These are phyloP conservation scores for Conus canariensis DNA, from an alignment of 2,888 invertebrate species.

Conservation along the genomic window DNA sequence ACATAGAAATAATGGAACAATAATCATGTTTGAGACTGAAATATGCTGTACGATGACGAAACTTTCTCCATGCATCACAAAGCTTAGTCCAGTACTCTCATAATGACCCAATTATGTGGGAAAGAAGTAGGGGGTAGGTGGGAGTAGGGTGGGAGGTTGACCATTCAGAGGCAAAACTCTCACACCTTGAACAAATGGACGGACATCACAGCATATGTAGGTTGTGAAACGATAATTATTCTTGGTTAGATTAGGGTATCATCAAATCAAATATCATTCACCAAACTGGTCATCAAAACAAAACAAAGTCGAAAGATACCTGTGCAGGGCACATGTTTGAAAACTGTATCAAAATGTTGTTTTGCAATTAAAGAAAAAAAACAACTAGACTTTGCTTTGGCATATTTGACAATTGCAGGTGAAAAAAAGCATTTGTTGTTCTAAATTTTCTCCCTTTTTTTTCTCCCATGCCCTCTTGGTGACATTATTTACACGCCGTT, in stretches of 20 bases:
- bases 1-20: neutral
- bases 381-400: neutral
- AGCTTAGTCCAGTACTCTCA: no score
- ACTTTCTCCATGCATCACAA: no score
- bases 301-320: neutral
- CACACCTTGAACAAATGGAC: neutral
- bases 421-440: no score
- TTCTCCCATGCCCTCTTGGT: no score
- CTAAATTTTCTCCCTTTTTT: no score
- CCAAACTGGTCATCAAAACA: neutral
- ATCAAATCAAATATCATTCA: neutral
- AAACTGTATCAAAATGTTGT: neutral
- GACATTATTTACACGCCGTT: no score
- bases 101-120: no score
- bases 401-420: no score
- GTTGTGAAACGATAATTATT: slow-evolving; percentile 8
- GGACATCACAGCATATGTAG: neutral
- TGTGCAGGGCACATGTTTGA: neutral
- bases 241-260: neutral
- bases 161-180: neutral
- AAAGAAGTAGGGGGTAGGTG: neutral
- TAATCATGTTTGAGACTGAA: neutral
- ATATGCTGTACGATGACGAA: neutral
- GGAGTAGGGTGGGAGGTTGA: neutral
- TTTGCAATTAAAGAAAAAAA: neutral